A percentile compares a stretch with the other conserved stretches of the same genome.
These are phyloP conservation scores for Teinopalpus imperialis DNA, from an alignment of 2,888 invertebrate species.

Conservation along the genomic window DNA sequence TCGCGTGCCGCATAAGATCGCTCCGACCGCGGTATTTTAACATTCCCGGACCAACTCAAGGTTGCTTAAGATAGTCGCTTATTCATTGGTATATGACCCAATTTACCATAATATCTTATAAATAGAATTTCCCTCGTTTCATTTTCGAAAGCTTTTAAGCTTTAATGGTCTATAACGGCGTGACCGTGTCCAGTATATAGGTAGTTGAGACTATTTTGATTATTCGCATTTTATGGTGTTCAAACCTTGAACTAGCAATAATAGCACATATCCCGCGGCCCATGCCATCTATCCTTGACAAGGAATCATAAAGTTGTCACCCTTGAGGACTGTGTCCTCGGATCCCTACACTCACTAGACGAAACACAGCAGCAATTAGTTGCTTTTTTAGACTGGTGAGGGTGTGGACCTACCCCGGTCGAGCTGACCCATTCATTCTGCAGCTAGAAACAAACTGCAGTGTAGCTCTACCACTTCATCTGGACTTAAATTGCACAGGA, in stretches of 20 bases:
- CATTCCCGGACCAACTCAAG: constrained; percentile 80
- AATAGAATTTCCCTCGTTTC: constrained; percentile 38
- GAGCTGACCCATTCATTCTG: too few species aligned
- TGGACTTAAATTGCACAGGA: too few species aligned
- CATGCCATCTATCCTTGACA: too few species aligned
- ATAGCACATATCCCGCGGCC: too few species aligned
- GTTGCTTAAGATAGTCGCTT: constrained; percentile 75
- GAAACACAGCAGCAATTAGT: too few species aligned
- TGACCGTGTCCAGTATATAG: background rate
- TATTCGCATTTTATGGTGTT: constrained; percentile 3
- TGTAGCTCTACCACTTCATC: too few species aligned
- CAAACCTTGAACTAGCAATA: constrained; percentile 1
- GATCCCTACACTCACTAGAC: too few species aligned
- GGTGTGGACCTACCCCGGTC: too few species aligned
- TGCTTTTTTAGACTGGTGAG: too few species aligned
- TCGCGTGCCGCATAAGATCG: constrained; percentile 49
- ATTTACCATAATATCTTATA: constrained; percentile 64
- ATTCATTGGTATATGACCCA: constrained; percentile 79
- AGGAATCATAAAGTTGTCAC: too few species aligned
- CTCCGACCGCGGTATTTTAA: constrained; percentile 73
- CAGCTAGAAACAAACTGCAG: too few species aligned
- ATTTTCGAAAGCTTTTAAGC: constrained; percentile 12
- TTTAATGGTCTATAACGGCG: constrained; percentile 21
- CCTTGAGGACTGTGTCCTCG: too few species aligned
- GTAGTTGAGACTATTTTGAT: constrained; percentile 11